Evolutionary conservation across 2,797 vertebrate genomes (phyloP), one percentile per base, ranked within the genome.

Genomic region (Pseudomugil tenellus): DNA sequence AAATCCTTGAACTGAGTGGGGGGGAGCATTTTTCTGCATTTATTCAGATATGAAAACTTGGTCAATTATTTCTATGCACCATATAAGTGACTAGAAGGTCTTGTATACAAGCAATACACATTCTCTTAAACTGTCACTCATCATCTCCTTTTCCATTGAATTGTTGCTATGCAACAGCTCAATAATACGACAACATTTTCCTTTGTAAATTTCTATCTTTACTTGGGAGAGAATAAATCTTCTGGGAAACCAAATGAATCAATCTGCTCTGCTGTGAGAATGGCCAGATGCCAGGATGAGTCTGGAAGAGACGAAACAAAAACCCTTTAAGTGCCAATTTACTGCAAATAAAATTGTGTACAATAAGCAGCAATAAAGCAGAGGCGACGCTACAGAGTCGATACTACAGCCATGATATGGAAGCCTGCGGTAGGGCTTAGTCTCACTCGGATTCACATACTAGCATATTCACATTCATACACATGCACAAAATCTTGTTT

Each of bases 121-220:
- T 58, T 53, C 71, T 77, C 70, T 63, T 51, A 74, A 74, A 69
- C 60, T 34, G 62, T 79, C 74, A 75, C 52, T 84, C 35, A 75
- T 67, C 58, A 31, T 70, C 29, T 58, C 71, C 71, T 43, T 51
- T 65, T 72, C n/a, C n/a, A n/a, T 74, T 69, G 54, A 87, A 80
- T 68, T 76, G 85, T 87, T 87, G 80, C 87, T 70, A 90, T 73
- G 87, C 79, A 84, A 88, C 87, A 56, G 54, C 58, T 55, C 17
- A 68, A 76, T 79, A 70, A 72, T 32, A 62, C 70, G 39, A 76
- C 52, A 65, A 68, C 66, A 81, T 75, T 75, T 76, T 61, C 71
- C 72, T 77, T 71, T 63, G 70, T 74, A 65, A 43, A 74, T 74
- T 77, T 85, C 63, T 59, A 64, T 77, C 76, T 78, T 80, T 61